A percentile compares a stretch with the other conserved stretches of the same genome.
Conservation (phyloP, 2,113 vertebrate species). For the Pelusios castaneus region DNA sequence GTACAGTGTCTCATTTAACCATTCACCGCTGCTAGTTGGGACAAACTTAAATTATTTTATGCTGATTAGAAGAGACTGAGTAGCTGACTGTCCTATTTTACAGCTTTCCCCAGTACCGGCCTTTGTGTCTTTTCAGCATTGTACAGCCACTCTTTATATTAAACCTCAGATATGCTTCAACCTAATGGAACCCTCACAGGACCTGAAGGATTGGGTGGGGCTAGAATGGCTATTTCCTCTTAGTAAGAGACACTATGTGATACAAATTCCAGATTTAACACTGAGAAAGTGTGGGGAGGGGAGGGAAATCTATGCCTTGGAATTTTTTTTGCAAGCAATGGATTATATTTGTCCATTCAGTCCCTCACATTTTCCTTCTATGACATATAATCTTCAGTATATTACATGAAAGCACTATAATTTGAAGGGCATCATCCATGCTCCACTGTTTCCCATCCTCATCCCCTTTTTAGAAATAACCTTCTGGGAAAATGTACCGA, state of each 20-base stretch:
- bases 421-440: constrained; percentile 45
- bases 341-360: constrained; percentile 48
- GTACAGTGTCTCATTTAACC: background rate
- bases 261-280: background rate
- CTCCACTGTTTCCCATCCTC: constrained; percentile 12
- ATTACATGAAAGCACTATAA: constrained; percentile 48
- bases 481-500: constrained; percentile 29
- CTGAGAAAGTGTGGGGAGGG: background rate
- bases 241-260: background rate
- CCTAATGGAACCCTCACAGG: background rate
- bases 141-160: background rate
- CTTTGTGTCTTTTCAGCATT: constrained; percentile 3
- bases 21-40: background rate
- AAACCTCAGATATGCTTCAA: background rate
- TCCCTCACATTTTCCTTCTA: constrained; percentile 8
- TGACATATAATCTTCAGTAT: constrained; percentile 32
- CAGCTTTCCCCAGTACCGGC: constrained; percentile 1
- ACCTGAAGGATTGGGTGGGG: background rate
- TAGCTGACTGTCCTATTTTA: background rate
- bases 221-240: background rate
- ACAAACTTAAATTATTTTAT: constrained; percentile 10
- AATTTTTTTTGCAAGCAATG: constrained; percentile 9
- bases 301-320: constrained; percentile 10
- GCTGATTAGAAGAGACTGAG: constrained; percentile 14
- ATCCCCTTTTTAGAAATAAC: background rate